phyloP scores from a whole-genome alignment of 2,888 invertebrate species.

The Notodonta dromedarius region DNA sequence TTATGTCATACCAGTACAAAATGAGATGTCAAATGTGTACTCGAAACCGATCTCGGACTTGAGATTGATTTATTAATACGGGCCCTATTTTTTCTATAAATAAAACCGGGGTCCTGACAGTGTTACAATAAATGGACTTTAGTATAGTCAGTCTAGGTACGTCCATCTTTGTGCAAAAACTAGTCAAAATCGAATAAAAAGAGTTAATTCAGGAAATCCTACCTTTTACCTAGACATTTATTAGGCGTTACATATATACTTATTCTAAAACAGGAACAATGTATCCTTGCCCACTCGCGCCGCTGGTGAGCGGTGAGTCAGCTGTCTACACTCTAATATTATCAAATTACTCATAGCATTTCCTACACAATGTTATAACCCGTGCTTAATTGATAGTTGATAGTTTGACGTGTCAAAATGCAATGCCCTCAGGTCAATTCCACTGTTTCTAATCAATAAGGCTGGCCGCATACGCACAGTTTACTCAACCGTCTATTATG shows the following conservation, averaged over 20 bases:
- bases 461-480: conserved; percentile 20
- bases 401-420: conserved; percentile 36
- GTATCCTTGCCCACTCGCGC: conserved; percentile 10
- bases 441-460: conserved; percentile 24
- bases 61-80: no score
- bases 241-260: background rate
- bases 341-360: conserved; percentile 20
- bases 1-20: no score
- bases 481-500: conserved; percentile 25
- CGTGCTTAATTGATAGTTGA: conserved; percentile 26
- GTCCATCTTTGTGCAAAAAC: no score
- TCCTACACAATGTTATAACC: conserved; percentile 22
- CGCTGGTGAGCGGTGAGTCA: conserved; percentile 29
- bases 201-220: no score
- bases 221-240: background rate
- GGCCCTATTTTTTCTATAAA: no score
- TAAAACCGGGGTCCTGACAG: no score
- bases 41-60: no score
- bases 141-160: no score
- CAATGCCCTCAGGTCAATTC: conserved; percentile 33
- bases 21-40: no score
- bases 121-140: no score
- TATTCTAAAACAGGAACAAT: conserved; percentile 22
- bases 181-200: background rate
- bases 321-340: conserved; percentile 11